Evolutionary conservation across 2,113 vertebrate genomes (phyloP), one percentile per base, ranked within the genome.

Genomic region (Corvus moneduloides): DNA sequence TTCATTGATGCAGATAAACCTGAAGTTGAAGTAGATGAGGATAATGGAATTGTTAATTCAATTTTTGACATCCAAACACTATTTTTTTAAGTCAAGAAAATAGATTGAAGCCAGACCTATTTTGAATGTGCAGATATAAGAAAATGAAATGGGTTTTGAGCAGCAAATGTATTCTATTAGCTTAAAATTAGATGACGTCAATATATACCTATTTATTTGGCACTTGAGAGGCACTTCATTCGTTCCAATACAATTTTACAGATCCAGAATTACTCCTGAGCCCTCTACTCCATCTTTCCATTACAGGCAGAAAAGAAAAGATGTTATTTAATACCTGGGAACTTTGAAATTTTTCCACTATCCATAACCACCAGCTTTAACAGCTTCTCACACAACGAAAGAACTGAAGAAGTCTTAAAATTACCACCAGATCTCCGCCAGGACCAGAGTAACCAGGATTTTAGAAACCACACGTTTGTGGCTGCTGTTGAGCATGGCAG

Each of bases 21-120:
- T 91, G 85, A 95, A 95, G 94, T 74, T 94, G 84, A 94, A 90
- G 43, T 52, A 72, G 56, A 78, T 0, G 0, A 80, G 35, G 73
- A 95, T 90, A 94, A 85, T 78, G 63, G 75, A 91, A 95, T 71
- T 77, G 84, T 80, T 82, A 95, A 93, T 69, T 88, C 77, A 67
- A 88, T 77, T 95, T 96, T 80, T 93, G 81, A 93, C 17, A 11
- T 80, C 78, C 84, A 94, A 90, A 88, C 55, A 71, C n/a, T 14
- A 64, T 89, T 80, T 55, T 74, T 13, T 72, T 0, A 86, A 87
- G 39, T 87, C 68, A 84, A 93, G 76, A 84, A 92, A 85, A 90
- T 30, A 67, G 67, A 95, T 15, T 93, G 64, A 93, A 95, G 26
- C 13, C 83, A 71, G 55, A 81, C 9, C 43, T 88, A 86, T 77